Conservation (phyloP, 1,140 invertebrate genomes). For the Dolichoris vasculosae region DNA sequence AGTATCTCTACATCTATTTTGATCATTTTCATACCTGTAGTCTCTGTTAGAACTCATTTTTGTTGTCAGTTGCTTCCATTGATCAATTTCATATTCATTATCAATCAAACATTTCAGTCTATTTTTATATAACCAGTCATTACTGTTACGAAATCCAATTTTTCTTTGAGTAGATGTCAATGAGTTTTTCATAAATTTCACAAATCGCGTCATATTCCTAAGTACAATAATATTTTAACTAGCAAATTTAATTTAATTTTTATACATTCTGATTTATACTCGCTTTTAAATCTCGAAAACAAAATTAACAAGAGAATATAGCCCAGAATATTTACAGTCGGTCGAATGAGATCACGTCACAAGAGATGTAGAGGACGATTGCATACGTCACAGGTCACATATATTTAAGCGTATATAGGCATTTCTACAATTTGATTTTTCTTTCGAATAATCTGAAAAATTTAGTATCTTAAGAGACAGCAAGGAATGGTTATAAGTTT, state of each 20-base stretch:
- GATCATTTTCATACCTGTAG: neutral
- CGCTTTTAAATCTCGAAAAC: neutral
- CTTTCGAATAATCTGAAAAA: neutral
- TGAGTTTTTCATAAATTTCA: slow-evolving; percentile 36
- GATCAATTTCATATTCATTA: neutral
- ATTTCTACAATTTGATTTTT: neutral
- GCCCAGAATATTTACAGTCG: neutral
- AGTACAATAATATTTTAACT: neutral
- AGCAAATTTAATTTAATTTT: neutral
- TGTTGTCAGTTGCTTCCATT: neutral
- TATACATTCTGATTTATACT: neutral
- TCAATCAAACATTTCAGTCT: neutral
- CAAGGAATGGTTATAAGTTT: slow-evolving; percentile 23
- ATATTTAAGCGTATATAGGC: neutral
- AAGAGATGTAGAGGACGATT: slow-evolving; percentile 11
- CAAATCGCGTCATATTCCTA: slow-evolving; percentile 30
- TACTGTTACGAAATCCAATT: neutral
- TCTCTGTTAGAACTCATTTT: neutral
- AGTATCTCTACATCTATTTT: neutral
- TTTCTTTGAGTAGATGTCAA: neutral
- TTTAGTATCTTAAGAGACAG: neutral
- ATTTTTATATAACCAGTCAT: neutral
- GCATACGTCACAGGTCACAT: slow-evolving; percentile 1
- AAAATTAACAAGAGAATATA: neutral
- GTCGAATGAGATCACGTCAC: slow-evolving; percentile 12